These are phyloP conservation scores for Saturnia japonica DNA, from an alignment of 2,888 invertebrate genomes.

Conservation along the genomic window DNA sequence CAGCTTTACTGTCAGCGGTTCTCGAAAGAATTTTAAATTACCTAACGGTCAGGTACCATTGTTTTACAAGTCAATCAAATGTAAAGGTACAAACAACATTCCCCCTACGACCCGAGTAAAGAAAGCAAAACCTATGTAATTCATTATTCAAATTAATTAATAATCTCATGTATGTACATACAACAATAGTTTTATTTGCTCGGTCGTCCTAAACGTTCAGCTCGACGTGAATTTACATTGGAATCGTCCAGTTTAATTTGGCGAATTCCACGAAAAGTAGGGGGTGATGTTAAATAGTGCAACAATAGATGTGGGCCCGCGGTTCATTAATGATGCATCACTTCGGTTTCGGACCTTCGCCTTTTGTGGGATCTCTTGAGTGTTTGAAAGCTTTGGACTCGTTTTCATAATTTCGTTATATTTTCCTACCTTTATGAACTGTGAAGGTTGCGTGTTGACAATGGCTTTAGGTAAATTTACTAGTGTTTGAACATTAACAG, in stretches of 20 bases:
- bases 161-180: constrained; percentile 15
- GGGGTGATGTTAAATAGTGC: constrained; percentile 72
- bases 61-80: constrained; percentile 5
- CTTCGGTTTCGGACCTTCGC: constrained; percentile 65
- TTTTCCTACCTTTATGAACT: constrained; percentile 13
- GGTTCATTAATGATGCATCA: constrained; percentile 71
- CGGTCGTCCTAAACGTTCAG: not conserved
- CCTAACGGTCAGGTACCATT: constrained; percentile 2
- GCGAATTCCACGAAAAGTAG: constrained; percentile 46
- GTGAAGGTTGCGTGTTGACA: constrained; percentile 2
- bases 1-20: not conserved
- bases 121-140: constrained; percentile 34
- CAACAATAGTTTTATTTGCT: constrained; percentile 22
- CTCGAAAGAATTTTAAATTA: constrained; percentile 1
- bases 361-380: constrained; percentile 45
- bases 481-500: not conserved
- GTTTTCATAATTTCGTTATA: constrained; percentile 17
- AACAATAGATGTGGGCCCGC: constrained; percentile 72
- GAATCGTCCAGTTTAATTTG: constrained; percentile 67
- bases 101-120: constrained; percentile 11
- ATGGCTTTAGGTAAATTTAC: constrained; percentile 5
- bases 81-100: constrained; percentile 6
- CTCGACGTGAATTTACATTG: constrained; percentile 46
- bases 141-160: constrained; percentile 34
- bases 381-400: constrained; percentile 7